Evolutionary conservation across 2,113 vertebrate species (phyloP), one percentile per base, ranked within the genome.

Genomic region (Rynchops niger): DNA sequence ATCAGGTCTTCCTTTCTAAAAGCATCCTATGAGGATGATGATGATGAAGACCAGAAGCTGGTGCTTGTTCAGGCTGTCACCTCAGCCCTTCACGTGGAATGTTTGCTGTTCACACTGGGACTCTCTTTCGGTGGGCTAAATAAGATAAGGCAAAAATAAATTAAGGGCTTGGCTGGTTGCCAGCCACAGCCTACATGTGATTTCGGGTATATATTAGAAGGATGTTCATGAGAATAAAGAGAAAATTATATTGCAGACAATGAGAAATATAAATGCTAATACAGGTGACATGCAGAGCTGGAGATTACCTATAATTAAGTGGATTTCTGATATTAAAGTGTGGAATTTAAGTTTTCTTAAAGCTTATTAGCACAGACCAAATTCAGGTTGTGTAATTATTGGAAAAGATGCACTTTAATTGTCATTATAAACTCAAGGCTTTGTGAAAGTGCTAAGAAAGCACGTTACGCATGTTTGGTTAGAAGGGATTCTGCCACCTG

Each of bases 301-400:
- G 95, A 98, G 97, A 98, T 98, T 97, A 98, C 93, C 97, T 98
- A 92, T 95, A 98, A 98, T 95, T 96, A 97, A 98, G 97, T 97
- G 97, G 94, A 96, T 97, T 98, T 98, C 97, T 94, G 92, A 97
- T 98, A 97, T 98, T 98, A 97, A 98, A 98, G 97, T 77, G 23
- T 95, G 88, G 88, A 91, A 91, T 96, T 97, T 83, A 81, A 76
- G 95, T 98, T 98, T 98, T 98, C 96, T 96, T 93, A 61, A 43
- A 96, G 73, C 95, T 96, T 95, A 98, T 97, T 97, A 96, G 81
- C 90, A 92, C 52, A 95, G 83, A 97, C 76, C 78, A 83, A 96
- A 97, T 95, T 92, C 90, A 96, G 63, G 66, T 87, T 77, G 40
- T 89, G 62, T 82, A 82, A 85, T 97, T 97, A 97, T 76, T 88